Percentiles rank a stretch among this genome's conserved stretches.
phyloP scores from a whole-genome alignment of 2,888 invertebrate species.

The Xestobium rufovillosum region DNA sequence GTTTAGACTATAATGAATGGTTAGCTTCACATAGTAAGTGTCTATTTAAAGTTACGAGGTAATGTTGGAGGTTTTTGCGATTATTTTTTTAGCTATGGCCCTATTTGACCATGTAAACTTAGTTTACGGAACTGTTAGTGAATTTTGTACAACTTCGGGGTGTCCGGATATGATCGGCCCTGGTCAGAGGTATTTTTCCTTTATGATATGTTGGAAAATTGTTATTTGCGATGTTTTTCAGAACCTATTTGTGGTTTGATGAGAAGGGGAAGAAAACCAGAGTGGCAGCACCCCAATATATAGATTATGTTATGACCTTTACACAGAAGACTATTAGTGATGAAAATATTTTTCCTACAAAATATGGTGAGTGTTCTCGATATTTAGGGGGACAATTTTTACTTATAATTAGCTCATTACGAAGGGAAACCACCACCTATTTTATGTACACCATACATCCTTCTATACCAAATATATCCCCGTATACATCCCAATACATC shows the following conservation, averaged over 20 bases:
- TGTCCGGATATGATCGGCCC: conserved; percentile 98
- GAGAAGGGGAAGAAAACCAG: conserved; percentile 97
- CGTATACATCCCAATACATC: too few relatives aligned
- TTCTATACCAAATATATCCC: too few relatives aligned
- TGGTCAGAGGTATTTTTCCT: conserved; percentile 65
- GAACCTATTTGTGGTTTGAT: conserved; percentile 97
- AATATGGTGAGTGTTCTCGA: conserved; percentile 70
- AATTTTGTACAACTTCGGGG: conserved; percentile 93
- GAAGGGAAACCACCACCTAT: too few relatives aligned
- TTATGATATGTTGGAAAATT: conserved; percentile 6
- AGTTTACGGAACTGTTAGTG: conserved; percentile 96
- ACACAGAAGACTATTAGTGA: conserved; percentile 96
- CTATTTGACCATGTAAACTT: conserved; percentile 99
- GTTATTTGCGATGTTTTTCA: conserved; percentile 41
- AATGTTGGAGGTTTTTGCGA: conserved; percentile 6
- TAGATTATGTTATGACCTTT: conserved; percentile 98
- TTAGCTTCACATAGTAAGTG: conserved; percentile 93
- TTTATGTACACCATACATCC: too few relatives aligned
- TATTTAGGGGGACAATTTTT: conserved; percentile 7
- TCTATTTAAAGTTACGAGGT: conserved; percentile 7
- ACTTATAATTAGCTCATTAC: conserved; percentile 13
- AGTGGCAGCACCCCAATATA: conserved; percentile 95
- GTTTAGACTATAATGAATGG: conserved; percentile 99
- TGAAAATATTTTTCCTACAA: conserved; percentile 95
- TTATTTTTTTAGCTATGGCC: conserved; percentile 69